Evolutionary conservation across 2,113 vertebrate genomes (phyloP).

Genomic region (Silurus glanis): DNA sequence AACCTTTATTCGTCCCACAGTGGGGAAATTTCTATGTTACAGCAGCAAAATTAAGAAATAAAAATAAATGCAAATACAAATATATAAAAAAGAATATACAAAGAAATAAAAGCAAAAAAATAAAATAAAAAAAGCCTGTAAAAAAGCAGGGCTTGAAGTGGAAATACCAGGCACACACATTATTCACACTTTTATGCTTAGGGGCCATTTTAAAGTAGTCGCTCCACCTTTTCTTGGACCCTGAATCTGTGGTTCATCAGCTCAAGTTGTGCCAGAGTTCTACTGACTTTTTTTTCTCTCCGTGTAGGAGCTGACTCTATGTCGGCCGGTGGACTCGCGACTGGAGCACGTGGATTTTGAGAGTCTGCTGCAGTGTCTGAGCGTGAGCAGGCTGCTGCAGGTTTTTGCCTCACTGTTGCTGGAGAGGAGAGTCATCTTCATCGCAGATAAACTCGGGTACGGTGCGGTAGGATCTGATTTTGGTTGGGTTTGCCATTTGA

Average conservation of each 20-base stretch:
- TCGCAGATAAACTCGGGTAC: conserved; percentile 92
- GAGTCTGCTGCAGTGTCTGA: conserved; percentile 87
- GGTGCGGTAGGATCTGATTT: not conserved
- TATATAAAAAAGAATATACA: no score
- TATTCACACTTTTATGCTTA: not conserved
- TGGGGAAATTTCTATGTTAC: no score
- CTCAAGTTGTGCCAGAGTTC: not conserved
- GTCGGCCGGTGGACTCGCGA: conserved; percentile 88
- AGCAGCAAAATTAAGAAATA: no score
- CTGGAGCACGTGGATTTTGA: conserved; percentile 96
- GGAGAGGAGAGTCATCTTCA: conserved; percentile 94
- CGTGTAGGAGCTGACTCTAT: conserved; percentile 86
- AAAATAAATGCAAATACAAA: no score
- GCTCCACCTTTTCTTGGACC: not conserved
- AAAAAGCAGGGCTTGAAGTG: not conserved
- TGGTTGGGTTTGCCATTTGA: not conserved
- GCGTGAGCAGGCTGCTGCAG: conserved; percentile 77
- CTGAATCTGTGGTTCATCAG: not conserved
- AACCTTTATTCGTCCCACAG: no score
- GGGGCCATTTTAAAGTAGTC: not conserved
- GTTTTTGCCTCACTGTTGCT: conserved; percentile 94
- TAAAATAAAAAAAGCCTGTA: no score
- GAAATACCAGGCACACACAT: not conserved
- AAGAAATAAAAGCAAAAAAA: no score
- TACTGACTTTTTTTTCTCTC: not conserved